A percentile compares a stretch with the other conserved stretches of the same genome.
Evolutionary conservation across 2,888 invertebrate species (phyloP).

Genomic region (Frankliniella intonsa): DNA sequence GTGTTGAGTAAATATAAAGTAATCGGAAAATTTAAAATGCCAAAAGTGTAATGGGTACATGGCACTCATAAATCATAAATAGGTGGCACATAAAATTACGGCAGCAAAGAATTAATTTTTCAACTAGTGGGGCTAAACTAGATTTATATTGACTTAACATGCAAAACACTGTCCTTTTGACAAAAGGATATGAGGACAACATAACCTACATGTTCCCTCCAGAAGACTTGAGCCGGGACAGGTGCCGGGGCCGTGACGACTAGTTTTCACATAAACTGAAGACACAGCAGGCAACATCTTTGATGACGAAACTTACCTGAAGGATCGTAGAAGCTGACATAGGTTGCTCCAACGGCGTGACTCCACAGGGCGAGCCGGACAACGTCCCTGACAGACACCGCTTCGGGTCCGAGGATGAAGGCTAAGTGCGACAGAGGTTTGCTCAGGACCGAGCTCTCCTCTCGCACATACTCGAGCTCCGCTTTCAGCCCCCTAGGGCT

Average conservation of each 20-base stretch:
- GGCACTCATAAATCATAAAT: no score
- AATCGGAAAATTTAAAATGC: no score
- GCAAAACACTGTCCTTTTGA: neutral
- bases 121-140: no score
- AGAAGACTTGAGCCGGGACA: neutral
- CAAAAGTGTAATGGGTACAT: no score
- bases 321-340: neutral
- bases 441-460: neutral
- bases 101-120: no score
- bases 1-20: no score
- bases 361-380: neutral
- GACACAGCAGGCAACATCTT: neutral
- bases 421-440: neutral
- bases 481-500: neutral
- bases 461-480: neutral
- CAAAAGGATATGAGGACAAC: neutral
- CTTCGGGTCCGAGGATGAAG: neutral
- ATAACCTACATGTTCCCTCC: neutral
- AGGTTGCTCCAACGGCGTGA: neutral
- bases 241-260: neutral
- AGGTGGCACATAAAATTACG: no score
- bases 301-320: neutral
- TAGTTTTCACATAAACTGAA: neutral
- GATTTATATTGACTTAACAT: no score
- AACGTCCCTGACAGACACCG: neutral